Base-by-base conservation (phyloP, 2,888 invertebrate species). In the Apodemia zela region DNA sequence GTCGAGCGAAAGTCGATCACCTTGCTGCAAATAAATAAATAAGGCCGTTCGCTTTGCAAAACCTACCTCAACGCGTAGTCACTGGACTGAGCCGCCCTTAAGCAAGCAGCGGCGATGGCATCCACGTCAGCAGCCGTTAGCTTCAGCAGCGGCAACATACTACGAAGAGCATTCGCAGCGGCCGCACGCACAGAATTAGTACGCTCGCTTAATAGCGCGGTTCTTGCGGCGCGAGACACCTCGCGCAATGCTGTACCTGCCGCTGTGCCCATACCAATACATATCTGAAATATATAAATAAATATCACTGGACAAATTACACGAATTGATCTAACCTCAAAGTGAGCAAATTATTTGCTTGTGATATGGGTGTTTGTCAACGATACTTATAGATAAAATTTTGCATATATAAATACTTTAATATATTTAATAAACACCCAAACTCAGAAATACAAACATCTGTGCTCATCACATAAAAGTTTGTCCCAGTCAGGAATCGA, bases 191-290 rank as follows among this genome's bases (percentile, higher is more conserved):
- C 99, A 18, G 97, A 95, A 94, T 97, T 95, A 1, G 97, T 97
- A 61, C 99, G 93, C 84, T 99, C 99, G 18, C 97, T 96, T 67
- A 98, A 92, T 69, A 98, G 95, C 72, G 96, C 95, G 2, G 80
- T 71, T 71, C 97, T 95, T 5, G 97, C 96, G 11, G 98, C 97
- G 81, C 98, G 97, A 75, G 97, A 98, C 72, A 98, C 96, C 75
- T 98, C 98, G 94, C 74, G 97, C 93, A 90, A 95, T 93, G 73
- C 95, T 0, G 78, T 80, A 0, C 87, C 94, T 21, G 98, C 98
- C 7, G 98, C 99, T 35, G 95, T 95, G 60, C 99, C 99, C 95
- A 99, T 97, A 29, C 99, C 99, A 64, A 96, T 95, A 79, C 97
- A 97, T 63, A 96, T 95, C 95, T 95, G 70, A 47, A 68, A 11